Base-by-base conservation (phyloP, 1,140 invertebrate species). In the Aphelenchoides fujianensis region DNA sequence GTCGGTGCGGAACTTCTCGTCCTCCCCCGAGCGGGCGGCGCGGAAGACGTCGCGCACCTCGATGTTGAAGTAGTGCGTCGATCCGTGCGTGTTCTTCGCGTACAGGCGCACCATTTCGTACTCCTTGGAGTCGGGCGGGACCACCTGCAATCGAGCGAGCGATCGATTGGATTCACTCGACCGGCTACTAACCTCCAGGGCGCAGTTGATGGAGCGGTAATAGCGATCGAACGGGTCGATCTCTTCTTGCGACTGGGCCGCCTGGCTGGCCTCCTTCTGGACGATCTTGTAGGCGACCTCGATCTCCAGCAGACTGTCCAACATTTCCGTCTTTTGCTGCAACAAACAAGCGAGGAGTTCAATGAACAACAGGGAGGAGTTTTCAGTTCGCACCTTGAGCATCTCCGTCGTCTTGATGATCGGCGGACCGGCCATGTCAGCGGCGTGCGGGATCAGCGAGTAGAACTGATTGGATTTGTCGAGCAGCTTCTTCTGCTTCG, bases 401-500 rank as follows among this genome's bases (percentile, higher is more conserved):
- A 97, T 95, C 75, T 92, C 90, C 16, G 90, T 89, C 86, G 97
- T 95, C n/a, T 84, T 74, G 16, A 87, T 85, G 3, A 87, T 41
- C 9, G 83, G 83, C 19, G 85, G 72, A 28, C 32, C 36, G 28
- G 32, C 41, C n/a, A 67, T 19, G 23, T 77, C 76, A 57, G 41
- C 34, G 1, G 70, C 62, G 36, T 77, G 76, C n/a, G 76, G 76
- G 53, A 77, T 78, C 27, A 77, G 35, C 71, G 94, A 96, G 82
- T 94, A 97, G 86, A 96, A 97, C 81, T 90, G 88, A 85, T 97
- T 97, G 0, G 92, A 91, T 0, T 89, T 90, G 85, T 93, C 92
- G 34, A 94, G 88, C 48, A 95, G 88, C 27, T 70, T 59, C 5
- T 34, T 63, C 5, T 76, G 19, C n/a, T n/a, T n/a, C n/a, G n/a